Evolutionary conservation across 2,888 invertebrate genomes (phyloP).

Genomic region (Pseudococcus jackbeardsleyi): DNA sequence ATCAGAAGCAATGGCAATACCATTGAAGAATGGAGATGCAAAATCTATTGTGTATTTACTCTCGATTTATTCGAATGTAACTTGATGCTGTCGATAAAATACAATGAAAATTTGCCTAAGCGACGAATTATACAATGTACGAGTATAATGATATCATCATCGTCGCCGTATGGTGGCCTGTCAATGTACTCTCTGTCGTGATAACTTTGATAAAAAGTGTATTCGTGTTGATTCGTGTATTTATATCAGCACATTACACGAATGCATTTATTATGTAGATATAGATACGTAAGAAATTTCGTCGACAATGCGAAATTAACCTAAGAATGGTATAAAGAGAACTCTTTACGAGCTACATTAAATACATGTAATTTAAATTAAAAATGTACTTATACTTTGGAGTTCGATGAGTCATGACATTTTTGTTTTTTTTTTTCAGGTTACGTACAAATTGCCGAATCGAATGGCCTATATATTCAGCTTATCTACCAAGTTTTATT

Average conservation of each 20-base stretch:
- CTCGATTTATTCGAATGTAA: too few species aligned
- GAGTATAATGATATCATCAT: background rate
- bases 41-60: too few species aligned
- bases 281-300: too few species aligned
- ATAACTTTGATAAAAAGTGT: background rate
- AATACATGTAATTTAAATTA: background rate
- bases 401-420: conserved; percentile 16
- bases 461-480: conserved; percentile 1
- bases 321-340: too few species aligned
- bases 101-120: background rate
- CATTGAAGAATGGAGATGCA: too few species aligned
- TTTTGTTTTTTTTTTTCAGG: conserved; percentile 22
- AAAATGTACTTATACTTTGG: too few species aligned
- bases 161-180: background rate
- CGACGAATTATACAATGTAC: background rate
- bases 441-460: background rate
- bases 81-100: too few species aligned
- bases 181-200: background rate
- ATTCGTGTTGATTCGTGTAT: background rate
- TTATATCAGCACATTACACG: too few species aligned
- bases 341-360: too few species aligned
- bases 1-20: too few species aligned
- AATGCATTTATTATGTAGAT: too few species aligned
- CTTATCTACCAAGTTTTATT: background rate
- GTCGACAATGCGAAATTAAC: too few species aligned